phyloP scores from a whole-genome alignment of 2,113 vertebrate genomes.

The Pseudorasbora parva region DNA sequence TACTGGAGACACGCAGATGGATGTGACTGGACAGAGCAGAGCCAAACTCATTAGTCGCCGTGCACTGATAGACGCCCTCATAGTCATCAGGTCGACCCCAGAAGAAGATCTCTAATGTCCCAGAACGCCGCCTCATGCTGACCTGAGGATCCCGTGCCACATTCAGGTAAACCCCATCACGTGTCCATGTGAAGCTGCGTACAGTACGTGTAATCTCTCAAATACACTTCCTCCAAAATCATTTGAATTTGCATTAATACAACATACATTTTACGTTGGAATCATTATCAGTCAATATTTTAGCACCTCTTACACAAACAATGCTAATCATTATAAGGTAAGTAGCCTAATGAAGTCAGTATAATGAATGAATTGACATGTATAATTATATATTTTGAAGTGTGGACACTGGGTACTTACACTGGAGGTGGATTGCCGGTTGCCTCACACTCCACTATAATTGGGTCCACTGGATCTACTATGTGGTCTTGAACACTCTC shows the following conservation, averaged over 20 bases:
- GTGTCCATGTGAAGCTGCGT: conserved; percentile 90
- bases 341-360: background rate
- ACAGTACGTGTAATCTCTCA: background rate
- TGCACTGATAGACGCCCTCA: conserved; percentile 95
- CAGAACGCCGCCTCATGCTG: conserved; percentile 86
- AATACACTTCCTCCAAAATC: background rate
- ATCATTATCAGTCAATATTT: background rate
- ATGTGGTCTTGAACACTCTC: conserved; percentile 94
- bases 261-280: too few relatives aligned
- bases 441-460: conserved; percentile 93
- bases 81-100: conserved; percentile 89
- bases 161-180: conserved; percentile 93
- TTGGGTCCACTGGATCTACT: conserved; percentile 92
- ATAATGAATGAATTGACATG: background rate
- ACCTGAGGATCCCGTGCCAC: conserved; percentile 90
- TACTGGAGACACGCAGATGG: conserved; percentile 91
- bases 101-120: conserved; percentile 91
- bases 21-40: conserved; percentile 92
- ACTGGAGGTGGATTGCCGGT: conserved; percentile 91
- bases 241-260: background rate
- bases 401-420: conserved; percentile 72
- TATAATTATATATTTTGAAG: background rate
- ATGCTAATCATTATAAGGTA: background rate
- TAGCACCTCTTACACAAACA: background rate
- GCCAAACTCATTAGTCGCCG: conserved; percentile 89